Base-by-base conservation (phyloP, 2,888 invertebrate species). In the Agrochola circellaris region DNA sequence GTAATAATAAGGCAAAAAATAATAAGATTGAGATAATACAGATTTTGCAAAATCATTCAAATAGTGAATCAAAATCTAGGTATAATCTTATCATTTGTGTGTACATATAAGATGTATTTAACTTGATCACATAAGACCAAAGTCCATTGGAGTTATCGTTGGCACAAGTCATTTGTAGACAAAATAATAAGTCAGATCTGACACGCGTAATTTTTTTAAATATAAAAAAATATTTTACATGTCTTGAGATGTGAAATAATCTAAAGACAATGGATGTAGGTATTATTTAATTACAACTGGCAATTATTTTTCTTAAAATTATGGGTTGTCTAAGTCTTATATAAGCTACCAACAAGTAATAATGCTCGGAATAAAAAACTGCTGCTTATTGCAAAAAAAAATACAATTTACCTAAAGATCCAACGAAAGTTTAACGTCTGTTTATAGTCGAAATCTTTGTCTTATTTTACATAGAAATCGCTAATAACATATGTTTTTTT, bases 131-230 rank as follows among this genome's bases (percentile, higher is more conserved):
- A 11, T 34, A 23, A 8, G 51, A 15, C 5, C 26, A 65, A 78
- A 78, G 78, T 82, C 58, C 82, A 78, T 17, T 62, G 42, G 20
- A 38, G 34, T 65, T 82, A 78, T 78, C 82, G 30, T 75, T 34
- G 26, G 30, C 75, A 48, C 23, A 30, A 64, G 56, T 73, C 9
- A 6, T 73, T 62, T 48, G n/a, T 51, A 78, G 62, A 81, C 81
- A 58, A 58, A 81, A 30, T 30, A 23, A 69, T 34, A 48, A 23
- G 17, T 42, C 45, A n/a, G n/a, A 68, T 8, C 61, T 54, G 23
- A 17, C 34, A 20, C 8, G n/a, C 15, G 51, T 45, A 9, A 6
- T 23, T 26, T 45, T n/a, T 56, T 23, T 4, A 48, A 20, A 20
- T 15, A 60, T 1, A 61, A 23, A 23, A 23, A 2, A 42, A 7